A percentile compares a stretch with the other conserved stretches of the same genome.
Conservation (phyloP, 2,113 vertebrate genomes). For the Morone saxatilis region DNA sequence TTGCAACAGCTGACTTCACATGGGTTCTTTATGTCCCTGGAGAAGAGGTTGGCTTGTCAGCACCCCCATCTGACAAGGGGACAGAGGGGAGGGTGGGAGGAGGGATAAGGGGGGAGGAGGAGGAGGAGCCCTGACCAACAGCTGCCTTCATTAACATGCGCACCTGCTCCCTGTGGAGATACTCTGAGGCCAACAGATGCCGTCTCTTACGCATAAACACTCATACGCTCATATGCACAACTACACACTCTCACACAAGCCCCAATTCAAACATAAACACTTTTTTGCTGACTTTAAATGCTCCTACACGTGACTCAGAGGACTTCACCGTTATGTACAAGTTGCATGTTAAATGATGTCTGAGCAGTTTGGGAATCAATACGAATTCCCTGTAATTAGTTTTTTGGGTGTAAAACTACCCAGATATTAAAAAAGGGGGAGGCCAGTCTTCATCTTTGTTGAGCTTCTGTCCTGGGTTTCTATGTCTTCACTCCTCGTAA, state of each 20-base stretch:
- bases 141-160: conserved; percentile 91
- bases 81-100: conserved; percentile 55
- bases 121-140: conserved; percentile 83
- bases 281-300: conserved; percentile 48
- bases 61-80: conserved; percentile 76
- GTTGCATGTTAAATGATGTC: conserved; percentile 4
- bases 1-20: conserved; percentile 84
- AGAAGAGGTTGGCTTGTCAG: conserved; percentile 75
- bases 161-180: conserved; percentile 93
- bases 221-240: conserved; percentile 23
- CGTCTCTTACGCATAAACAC: conserved; percentile 72
- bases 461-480: neutral
- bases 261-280: conserved; percentile 76
- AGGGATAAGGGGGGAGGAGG: conserved; percentile 59
- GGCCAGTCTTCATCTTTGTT: neutral
- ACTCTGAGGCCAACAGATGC: conserved; percentile 86
- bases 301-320: conserved; percentile 23
- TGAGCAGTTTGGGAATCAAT: neutral
- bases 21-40: conserved; percentile 75
- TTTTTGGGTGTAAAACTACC: neutral
- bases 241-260: conserved; percentile 63
- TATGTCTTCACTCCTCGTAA: conserved; percentile 1
- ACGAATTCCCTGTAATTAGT: neutral
- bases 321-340: neutral
- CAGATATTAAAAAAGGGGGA: neutral